Evolutionary conservation across 2,888 invertebrate genomes (phyloP).

Genomic region (Iselma pallidipennis): DNA sequence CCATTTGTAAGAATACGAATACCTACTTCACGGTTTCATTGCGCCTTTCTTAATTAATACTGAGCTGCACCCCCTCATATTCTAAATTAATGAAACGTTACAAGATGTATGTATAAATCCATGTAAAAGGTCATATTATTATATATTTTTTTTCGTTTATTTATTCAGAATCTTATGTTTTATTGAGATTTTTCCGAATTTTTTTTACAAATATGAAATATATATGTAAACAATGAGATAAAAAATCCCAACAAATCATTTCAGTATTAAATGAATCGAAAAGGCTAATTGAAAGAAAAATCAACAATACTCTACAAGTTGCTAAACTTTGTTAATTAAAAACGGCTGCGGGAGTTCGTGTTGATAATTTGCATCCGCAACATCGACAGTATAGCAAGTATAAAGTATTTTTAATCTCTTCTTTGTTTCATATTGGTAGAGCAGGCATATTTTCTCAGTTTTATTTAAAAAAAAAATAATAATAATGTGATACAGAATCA

Average conservation of each 20-base stretch:
- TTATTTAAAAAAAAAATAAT: neutral
- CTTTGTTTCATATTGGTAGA: neutral
- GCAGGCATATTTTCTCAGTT: neutral
- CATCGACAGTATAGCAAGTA: neutral
- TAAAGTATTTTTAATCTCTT: neutral
- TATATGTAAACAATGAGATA: conserved; percentile 6
- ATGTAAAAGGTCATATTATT: neutral
- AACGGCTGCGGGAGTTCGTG: neutral
- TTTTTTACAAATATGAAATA: neutral
- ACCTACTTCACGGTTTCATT: conserved; percentile 37
- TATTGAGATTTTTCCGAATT: neutral
- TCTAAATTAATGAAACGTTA: conserved; percentile 27
- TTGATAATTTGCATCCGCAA: neutral
- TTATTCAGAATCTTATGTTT: conserved; percentile 9
- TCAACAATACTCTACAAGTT: conserved; percentile 13
- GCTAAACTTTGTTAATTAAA: conserved; percentile 17
- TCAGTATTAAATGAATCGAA: conserved; percentile 10
- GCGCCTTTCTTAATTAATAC: conserved; percentile 40
- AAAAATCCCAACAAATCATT: conserved; percentile 7
- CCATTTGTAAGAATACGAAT: conserved; percentile 40
- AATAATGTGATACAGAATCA: too few relatives aligned
- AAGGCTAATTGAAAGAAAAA: conserved; percentile 13
- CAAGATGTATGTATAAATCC: neutral
- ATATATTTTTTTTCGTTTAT: neutral
- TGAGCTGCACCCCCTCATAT: conserved; percentile 17